phyloP scores from a whole-genome alignment of 2,113 vertebrate genomes.

The Paraplagusia blochii region DNA sequence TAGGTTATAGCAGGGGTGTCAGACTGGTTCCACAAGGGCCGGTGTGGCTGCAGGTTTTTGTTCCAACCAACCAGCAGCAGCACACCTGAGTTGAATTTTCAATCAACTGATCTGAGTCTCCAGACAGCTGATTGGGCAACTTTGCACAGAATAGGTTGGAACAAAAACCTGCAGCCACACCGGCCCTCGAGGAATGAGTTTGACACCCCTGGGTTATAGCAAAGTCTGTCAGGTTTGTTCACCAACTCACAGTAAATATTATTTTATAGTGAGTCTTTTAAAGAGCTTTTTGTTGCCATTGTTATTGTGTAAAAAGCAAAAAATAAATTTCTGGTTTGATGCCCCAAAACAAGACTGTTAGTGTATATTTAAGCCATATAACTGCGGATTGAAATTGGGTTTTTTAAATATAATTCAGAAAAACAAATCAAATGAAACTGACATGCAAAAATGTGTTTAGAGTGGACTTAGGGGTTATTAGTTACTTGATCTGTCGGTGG shows the following conservation, averaged over 20 bases:
- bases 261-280: constrained; percentile 13
- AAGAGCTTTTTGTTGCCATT: constrained; percentile 4
- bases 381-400: constrained; percentile 21
- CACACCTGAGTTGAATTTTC: too few species aligned
- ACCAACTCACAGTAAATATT: constrained; percentile 5
- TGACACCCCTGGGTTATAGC: too few species aligned
- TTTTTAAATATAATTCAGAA: constrained; percentile 10
- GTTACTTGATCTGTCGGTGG: constrained; percentile 82
- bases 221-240: constrained; percentile 3
- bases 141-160: too few species aligned
- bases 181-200: too few species aligned
- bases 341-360: constrained; percentile 40
- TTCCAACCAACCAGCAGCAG: too few species aligned
- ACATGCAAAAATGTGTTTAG: constrained; percentile 89
- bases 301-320: neutral
- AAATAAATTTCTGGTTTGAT: constrained; percentile 45
- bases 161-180: too few species aligned
- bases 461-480: constrained; percentile 81
- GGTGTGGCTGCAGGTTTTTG: too few species aligned
- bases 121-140: too few species aligned
- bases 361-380: constrained; percentile 41
- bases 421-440: constrained; percentile 68
- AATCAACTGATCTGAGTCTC: too few species aligned
- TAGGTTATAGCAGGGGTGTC: too few species aligned
- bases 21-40: too few species aligned